Percentiles rank a stretch among this genome's conserved stretches.
These are phyloP conservation scores for Nephrotoma appendiculata DNA, from an alignment of 2,888 invertebrate genomes.

Conservation along the genomic window DNA sequence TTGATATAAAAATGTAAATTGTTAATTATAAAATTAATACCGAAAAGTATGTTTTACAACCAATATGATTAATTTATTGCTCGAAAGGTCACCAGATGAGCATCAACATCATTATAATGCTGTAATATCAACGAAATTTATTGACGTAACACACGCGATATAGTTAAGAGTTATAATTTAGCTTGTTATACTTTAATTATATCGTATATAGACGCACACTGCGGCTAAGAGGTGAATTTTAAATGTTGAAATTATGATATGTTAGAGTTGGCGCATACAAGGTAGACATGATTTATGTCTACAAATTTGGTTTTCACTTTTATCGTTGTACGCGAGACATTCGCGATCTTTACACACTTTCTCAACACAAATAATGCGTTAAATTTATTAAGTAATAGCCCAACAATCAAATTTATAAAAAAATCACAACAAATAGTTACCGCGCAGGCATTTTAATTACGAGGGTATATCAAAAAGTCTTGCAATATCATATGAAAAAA, in stretches of 20 bases:
- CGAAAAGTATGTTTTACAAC: background rate
- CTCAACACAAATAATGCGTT: background rate
- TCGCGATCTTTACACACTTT: background rate
- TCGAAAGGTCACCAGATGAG: background rate
- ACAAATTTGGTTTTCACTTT: background rate
- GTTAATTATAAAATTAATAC: background rate
- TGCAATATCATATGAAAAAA: no score
- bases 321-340: background rate
- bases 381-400: background rate
- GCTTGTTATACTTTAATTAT: background rate
- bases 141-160: background rate
- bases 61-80: background rate
- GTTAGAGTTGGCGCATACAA: no score
- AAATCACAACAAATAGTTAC: background rate
- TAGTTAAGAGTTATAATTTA: background rate
- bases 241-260: no score
- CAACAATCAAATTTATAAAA: background rate
- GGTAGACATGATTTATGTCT: background rate
- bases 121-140: background rate
- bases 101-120: background rate
- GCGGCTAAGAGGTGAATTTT: background rate
- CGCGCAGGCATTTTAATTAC: background rate
- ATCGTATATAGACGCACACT: background rate
- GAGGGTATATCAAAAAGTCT: no score
- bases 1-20: background rate